A percentile compares a stretch with the other conserved stretches of the same genome.
phyloP scores from a whole-genome alignment of 2,888 invertebrate genomes.

The Drosophila vallismaia region DNA sequence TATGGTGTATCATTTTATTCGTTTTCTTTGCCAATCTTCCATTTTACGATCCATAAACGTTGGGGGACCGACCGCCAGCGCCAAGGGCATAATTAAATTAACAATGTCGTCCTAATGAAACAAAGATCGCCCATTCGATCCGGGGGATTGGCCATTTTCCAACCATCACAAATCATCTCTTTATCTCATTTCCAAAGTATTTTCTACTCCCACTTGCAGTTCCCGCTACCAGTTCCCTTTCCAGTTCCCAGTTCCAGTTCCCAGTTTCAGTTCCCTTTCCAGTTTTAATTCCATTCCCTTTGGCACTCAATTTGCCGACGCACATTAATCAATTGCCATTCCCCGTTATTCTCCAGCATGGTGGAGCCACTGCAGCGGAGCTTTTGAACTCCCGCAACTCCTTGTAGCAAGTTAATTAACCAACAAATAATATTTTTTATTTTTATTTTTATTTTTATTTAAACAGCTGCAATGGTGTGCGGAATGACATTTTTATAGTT shows the following conservation, averaged over 20 bases:
- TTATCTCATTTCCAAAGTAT: neutral
- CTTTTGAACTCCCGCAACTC: conserved; percentile 36
- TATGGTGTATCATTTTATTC: neutral
- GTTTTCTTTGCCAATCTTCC: neutral
- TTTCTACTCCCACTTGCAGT: no score
- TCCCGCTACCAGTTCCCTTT: neutral
- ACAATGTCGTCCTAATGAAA: conserved; percentile 59
- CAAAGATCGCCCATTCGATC: conserved; percentile 34
- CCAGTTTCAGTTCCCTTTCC: no score
- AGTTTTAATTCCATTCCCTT: no score
- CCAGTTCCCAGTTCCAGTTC: no score
- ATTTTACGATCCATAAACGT: conserved; percentile 42
- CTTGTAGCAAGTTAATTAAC: conserved; percentile 11
- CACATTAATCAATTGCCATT: conserved; percentile 53
- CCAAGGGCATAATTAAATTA: conserved; percentile 63
- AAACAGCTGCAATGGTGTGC: conserved; percentile 1
- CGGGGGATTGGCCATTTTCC: conserved; percentile 1
- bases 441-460: neutral
- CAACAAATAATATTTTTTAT: neutral
- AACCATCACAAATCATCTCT: neutral
- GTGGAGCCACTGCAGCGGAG: neutral
- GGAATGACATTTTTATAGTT: neutral
- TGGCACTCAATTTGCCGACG: conserved; percentile 40
- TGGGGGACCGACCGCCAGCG: conserved; percentile 3
- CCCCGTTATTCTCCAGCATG: conserved; percentile 10